These are phyloP conservation scores for Phyllotreta cruciferae DNA, from an alignment of 2,888 invertebrate genomes.

Conservation along the genomic window DNA sequence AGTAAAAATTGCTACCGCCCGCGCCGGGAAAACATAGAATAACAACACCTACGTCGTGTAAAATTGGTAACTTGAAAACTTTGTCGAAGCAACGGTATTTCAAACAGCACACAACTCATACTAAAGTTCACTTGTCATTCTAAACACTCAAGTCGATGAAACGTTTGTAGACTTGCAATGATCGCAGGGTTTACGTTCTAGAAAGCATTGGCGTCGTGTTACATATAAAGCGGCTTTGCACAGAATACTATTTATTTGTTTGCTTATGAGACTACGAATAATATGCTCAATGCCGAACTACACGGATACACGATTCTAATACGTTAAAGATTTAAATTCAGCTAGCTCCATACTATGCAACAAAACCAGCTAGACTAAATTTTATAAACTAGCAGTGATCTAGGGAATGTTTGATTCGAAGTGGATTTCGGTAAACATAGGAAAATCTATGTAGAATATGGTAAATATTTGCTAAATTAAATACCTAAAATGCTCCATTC, in stretches of 20 bases:
- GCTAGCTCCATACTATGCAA: too few species aligned
- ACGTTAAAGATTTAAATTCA: too few species aligned
- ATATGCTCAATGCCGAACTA: constrained; percentile 12
- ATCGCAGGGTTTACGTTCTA: constrained; percentile 42
- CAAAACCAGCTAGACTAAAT: too few species aligned
- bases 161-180: constrained; percentile 57
- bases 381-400: too few species aligned
- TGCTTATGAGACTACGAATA: constrained; percentile 18
- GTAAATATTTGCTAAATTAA: too few species aligned
- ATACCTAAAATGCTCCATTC: too few species aligned
- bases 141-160: constrained; percentile 55
- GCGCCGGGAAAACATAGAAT: constrained; percentile 13
- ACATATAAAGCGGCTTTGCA: constrained; percentile 24
- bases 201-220: constrained; percentile 33
- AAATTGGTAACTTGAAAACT: constrained; percentile 51
- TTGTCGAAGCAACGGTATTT: constrained; percentile 42
- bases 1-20: constrained; percentile 9
- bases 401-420: too few species aligned
- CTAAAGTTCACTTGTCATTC: constrained; percentile 54
- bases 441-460: too few species aligned
- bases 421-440: too few species aligned
- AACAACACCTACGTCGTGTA: constrained; percentile 47
- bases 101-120: constrained; percentile 42
- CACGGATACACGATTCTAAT: not conserved
- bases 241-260: constrained; percentile 22